Evolutionary conservation across 1,140 invertebrate species (phyloP).

Genomic region (Arion vulgaris): DNA sequence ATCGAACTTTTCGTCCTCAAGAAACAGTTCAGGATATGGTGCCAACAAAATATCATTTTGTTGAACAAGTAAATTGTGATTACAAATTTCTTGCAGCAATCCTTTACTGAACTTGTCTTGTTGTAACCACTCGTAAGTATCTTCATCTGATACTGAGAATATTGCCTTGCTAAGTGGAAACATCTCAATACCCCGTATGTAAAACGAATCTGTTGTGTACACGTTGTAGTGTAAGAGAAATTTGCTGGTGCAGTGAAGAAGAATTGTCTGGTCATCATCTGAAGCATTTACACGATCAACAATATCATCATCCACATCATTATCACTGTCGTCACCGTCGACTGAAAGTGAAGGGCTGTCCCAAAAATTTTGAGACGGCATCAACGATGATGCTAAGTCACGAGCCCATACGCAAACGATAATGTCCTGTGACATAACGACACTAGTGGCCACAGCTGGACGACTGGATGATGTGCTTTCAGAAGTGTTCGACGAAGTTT

Average conservation of each 20-base stretch:
- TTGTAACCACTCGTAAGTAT: conserved; percentile 55
- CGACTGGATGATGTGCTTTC: neutral
- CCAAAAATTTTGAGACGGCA: neutral
- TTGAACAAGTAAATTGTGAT: conserved; percentile 55
- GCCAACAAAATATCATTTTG: conserved; percentile 62
- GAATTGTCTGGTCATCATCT: neutral
- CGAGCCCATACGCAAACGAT: conserved; percentile 43
- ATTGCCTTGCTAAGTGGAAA: conserved; percentile 58
- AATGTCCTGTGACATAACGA: conserved; percentile 41
- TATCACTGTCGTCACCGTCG: conserved; percentile 33
- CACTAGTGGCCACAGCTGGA: conserved; percentile 15
- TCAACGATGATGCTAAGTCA: neutral
- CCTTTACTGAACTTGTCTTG: conserved; percentile 54
- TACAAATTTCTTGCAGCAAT: conserved; percentile 52
- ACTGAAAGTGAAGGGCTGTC: conserved; percentile 23
- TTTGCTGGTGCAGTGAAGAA: conserved; percentile 41
- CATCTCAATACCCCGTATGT: conserved; percentile 47
- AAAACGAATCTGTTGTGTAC: conserved; percentile 43
- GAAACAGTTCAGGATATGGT: conserved; percentile 51
- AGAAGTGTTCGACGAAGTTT: neutral
- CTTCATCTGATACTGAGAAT: conserved; percentile 63
- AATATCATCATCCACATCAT: neutral
- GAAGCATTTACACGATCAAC: neutral
- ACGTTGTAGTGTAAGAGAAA: conserved; percentile 60
- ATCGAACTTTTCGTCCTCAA: conserved; percentile 48